Percentiles rank a stretch among this genome's conserved stretches.
phyloP scores from a whole-genome alignment of 2,797 vertebrate species.

The Myiotriccus ornatus region DNA sequence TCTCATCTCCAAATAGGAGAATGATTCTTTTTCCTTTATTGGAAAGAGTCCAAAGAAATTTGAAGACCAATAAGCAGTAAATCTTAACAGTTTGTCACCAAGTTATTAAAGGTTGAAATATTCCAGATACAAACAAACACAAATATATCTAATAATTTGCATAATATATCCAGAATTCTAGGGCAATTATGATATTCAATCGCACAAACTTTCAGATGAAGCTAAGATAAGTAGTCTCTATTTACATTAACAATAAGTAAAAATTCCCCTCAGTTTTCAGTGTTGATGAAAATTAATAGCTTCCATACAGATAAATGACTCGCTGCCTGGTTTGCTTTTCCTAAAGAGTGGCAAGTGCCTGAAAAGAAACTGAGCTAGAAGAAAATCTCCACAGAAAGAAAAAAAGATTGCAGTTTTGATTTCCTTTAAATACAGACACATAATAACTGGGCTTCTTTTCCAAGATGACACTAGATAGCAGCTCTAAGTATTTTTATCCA shows the following conservation, averaged over 20 bases:
- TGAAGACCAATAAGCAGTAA: not conserved
- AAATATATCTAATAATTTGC: not conserved
- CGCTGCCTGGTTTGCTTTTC: not conserved
- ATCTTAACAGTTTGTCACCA: not conserved
- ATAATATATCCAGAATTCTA: not conserved
- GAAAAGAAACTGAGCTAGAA: not conserved
- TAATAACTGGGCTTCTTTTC: not conserved
- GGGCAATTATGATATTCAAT: not conserved
- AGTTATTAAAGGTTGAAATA: not conserved
- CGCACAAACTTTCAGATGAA: not conserved
- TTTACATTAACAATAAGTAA: not conserved
- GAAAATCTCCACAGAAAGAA: not conserved
- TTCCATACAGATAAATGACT: not conserved
- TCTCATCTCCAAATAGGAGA: not conserved
- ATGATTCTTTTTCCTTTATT: not conserved
- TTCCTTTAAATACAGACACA: not conserved
- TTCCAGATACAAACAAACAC: not conserved
- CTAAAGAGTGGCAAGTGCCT: not conserved
- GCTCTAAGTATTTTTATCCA: not conserved
- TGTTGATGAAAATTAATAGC: not conserved
- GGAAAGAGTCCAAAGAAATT: not conserved
- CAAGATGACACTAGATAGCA: not conserved
- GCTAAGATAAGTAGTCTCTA: not conserved
- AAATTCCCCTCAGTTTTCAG: not conserved
- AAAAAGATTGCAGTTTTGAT: not conserved